Conservation (phyloP, 1,140 invertebrate genomes). For the Maconellicoccus hirsutus region DNA sequence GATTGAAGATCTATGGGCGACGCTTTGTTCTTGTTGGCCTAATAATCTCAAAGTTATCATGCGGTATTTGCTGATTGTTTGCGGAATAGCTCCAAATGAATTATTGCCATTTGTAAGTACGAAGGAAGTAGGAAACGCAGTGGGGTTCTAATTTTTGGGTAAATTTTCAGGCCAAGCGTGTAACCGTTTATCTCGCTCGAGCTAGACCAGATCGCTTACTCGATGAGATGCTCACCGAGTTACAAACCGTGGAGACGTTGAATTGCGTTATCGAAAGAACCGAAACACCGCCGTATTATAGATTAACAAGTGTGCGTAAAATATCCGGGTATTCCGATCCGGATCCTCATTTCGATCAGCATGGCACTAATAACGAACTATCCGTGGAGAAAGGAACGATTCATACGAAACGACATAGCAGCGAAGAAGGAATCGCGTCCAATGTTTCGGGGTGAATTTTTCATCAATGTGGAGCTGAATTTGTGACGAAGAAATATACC, state of each 20-base stretch:
- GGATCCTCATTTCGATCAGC: slow-evolving; percentile 31
- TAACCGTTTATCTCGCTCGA: slow-evolving; percentile 81
- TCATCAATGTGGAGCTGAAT: neutral
- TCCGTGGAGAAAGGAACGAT: slow-evolving; percentile 83
- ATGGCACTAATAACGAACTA: slow-evolving; percentile 35
- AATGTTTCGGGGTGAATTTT: slow-evolving; percentile 14
- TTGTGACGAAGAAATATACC: too few relatives aligned
- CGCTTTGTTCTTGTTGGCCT: slow-evolving; percentile 87
- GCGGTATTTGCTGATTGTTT: slow-evolving; percentile 92
- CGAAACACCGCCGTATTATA: slow-evolving; percentile 94
- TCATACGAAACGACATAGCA: slow-evolving; percentile 90
- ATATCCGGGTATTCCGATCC: slow-evolving; percentile 47
- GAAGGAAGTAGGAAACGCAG: neutral
- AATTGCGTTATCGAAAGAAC: slow-evolving; percentile 91
- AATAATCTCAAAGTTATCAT: slow-evolving; percentile 96
- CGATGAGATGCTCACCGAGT: slow-evolving; percentile 92
- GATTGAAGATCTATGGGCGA: slow-evolving; percentile 90
- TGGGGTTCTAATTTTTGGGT: neutral
- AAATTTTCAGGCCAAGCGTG: slow-evolving; percentile 71
- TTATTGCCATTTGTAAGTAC: slow-evolving; percentile 71
- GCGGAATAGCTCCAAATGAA: slow-evolving; percentile 87
- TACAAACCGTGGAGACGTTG: slow-evolving; percentile 90
- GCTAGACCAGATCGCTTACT: slow-evolving; percentile 80
- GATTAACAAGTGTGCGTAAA: slow-evolving; percentile 79
- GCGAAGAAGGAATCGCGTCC: slow-evolving; percentile 49